phyloP scores from a whole-genome alignment of 2,113 vertebrate species.

The Pseudorhombus dupliciocellatus region DNA sequence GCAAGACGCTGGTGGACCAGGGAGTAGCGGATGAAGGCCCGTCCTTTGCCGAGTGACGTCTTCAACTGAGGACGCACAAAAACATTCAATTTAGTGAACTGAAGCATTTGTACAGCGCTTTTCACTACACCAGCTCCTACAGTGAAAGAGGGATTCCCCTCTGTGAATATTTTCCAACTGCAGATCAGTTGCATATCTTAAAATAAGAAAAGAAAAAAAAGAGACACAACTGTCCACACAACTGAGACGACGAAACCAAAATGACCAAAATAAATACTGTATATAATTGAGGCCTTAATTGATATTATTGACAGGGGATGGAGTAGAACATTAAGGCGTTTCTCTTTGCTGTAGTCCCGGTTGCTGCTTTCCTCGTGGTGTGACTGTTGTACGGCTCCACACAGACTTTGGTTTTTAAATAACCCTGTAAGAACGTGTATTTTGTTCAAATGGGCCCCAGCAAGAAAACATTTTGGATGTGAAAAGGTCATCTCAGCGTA shows the following conservation, averaged over 20 bases:
- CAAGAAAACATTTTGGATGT: not conserved
- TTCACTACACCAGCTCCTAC: not conserved
- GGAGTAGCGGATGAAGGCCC: constrained; percentile 95
- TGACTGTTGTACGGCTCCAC: no score
- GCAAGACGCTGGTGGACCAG: constrained; percentile 94
- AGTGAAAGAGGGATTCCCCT: not conserved
- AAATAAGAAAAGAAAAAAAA: not conserved
- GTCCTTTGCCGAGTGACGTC: constrained; percentile 94
- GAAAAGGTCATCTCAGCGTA: constrained; percentile 13
- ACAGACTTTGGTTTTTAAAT: not conserved
- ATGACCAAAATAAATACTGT: no score
- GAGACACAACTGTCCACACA: no score
- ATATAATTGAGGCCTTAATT: no score
- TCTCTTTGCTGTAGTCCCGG: no score
- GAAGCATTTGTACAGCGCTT: not conserved
- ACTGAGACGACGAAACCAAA: no score
- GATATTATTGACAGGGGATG: no score
- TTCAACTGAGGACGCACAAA: constrained; percentile 84
- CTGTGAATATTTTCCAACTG: no score
- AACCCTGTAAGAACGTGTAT: not conserved
- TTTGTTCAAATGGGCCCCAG: not conserved
- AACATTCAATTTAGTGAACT: not conserved
- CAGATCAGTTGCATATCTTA: not conserved
- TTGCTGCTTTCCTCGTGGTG: no score
- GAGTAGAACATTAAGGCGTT: no score